Conservation (phyloP, 2,888 invertebrate species). For the Neoscelio sp. region DNA sequence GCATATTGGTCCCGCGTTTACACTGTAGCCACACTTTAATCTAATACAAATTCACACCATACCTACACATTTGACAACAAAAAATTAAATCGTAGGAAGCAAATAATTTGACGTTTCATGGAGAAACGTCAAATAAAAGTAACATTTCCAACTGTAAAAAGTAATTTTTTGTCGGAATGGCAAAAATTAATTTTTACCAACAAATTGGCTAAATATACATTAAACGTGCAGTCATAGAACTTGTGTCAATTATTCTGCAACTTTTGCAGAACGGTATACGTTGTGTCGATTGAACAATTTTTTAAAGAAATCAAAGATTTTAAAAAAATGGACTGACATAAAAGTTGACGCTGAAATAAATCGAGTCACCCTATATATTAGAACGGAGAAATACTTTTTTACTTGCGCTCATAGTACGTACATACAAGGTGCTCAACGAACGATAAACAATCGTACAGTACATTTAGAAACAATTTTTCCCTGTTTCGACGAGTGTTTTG, state of each 20-base stretch:
- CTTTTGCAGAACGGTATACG: too few relatives aligned
- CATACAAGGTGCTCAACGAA: conserved; percentile 62
- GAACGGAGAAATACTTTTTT: conserved; percentile 61
- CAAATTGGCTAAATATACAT: too few relatives aligned
- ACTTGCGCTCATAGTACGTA: conserved; percentile 15
- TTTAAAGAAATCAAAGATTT: background rate
- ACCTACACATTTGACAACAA: background rate
- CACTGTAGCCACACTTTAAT: too few relatives aligned
- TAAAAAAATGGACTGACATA: background rate
- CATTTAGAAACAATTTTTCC: conserved; percentile 60
- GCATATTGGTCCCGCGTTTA: conserved; percentile 48
- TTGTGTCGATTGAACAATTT: too few relatives aligned
- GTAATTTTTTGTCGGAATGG: too few relatives aligned
- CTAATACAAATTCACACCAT: conserved; percentile 27
- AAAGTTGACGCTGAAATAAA: conserved; percentile 49
- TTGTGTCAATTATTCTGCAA: too few relatives aligned
- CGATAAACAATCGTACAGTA: conserved; percentile 64
- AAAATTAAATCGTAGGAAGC: background rate
- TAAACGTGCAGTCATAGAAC: too few relatives aligned
- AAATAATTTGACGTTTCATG: too few relatives aligned
- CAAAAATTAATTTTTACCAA: too few relatives aligned
- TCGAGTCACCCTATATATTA: conserved; percentile 61
- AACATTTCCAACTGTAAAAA: too few relatives aligned
- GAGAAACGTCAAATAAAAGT: too few relatives aligned
- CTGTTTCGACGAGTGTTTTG: conserved; percentile 40